Base-by-base conservation (phyloP, 2,113 vertebrate genomes). In the Planiliza haematocheilus region DNA sequence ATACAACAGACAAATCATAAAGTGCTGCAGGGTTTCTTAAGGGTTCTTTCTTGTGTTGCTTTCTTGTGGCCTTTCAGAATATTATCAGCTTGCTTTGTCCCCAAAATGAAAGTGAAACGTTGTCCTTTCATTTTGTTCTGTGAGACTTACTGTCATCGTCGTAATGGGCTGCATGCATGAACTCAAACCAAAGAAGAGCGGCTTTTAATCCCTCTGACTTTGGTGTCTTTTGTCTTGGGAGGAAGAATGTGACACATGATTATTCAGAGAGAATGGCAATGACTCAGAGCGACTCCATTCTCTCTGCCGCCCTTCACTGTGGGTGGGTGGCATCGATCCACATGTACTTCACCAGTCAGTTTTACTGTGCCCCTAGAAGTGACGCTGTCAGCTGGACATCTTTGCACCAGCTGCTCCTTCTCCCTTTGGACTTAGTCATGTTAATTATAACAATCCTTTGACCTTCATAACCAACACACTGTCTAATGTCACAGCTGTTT, bases 401-500 rank as follows among this genome's bases (percentile, higher is more conserved):
- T 74, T 34, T 36, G 36, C 76, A 50, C 63, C 60, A 79, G 74
- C 77, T 82, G 74, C 42, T 68, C 42, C 50, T 60, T 30, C 49
- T 58, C 41, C 51, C 34, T 37, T 14, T 20, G 37, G 64, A 74
- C 60, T 71, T 52, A 61, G 48, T 72, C 52, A 51, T 64, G 61
- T 70, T 71, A 69, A 79, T 81, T 56, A 79, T 60, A 74, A 63
- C 50, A 39, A 18, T 74, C 41, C 53, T 66, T 62, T 80, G 75
- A 66, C 86, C 72, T 69, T 61, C 55, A 76, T 67, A 66, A 77
- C 38, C 63, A 63, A n/a, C 60, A 51, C n/a, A 4, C 43, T 8
- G 50, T 49, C 77, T 61, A 59, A 51, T 52, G 34, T 43, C 63
- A 69, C 21, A 24, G 48, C 73, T 80, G 77, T 21, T 83, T 81